Conservation (phyloP, 2,113 vertebrate species). For the Formicarius rufipectus region DNA sequence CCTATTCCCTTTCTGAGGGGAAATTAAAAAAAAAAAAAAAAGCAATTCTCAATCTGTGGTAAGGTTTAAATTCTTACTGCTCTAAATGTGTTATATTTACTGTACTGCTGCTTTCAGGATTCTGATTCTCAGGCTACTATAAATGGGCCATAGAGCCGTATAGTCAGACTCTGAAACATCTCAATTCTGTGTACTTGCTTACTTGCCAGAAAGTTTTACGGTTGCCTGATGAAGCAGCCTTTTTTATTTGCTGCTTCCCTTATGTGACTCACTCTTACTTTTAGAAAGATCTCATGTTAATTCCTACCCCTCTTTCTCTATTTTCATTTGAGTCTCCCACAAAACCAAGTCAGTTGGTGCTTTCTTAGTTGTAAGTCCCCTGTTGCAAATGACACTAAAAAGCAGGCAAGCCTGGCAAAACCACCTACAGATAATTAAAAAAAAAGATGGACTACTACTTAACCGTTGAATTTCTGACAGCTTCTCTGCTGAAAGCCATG, state of each 20-base stretch:
- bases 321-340: neutral
- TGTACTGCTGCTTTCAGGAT: neutral
- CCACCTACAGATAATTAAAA: neutral
- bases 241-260: neutral
- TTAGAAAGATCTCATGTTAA: neutral
- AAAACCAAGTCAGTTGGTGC: neutral
- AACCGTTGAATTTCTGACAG: neutral
- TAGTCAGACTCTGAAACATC: neutral
- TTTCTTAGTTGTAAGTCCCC: neutral
- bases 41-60: neutral
- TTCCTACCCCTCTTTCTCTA: neutral
- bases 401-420: neutral
- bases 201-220: neutral
- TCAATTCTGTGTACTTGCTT: neutral
- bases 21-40: neutral
- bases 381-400: neutral
- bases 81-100: neutral
- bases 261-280: neutral
- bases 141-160: neutral
- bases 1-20: neutral
- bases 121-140: neutral
- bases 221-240: neutral
- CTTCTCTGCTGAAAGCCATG: neutral
- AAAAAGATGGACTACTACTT: neutral
- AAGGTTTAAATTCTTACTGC: neutral